Base-by-base conservation (phyloP, 92 coral and sea anemone genomes). In the Hydrozoanthus gracilis region DNA sequence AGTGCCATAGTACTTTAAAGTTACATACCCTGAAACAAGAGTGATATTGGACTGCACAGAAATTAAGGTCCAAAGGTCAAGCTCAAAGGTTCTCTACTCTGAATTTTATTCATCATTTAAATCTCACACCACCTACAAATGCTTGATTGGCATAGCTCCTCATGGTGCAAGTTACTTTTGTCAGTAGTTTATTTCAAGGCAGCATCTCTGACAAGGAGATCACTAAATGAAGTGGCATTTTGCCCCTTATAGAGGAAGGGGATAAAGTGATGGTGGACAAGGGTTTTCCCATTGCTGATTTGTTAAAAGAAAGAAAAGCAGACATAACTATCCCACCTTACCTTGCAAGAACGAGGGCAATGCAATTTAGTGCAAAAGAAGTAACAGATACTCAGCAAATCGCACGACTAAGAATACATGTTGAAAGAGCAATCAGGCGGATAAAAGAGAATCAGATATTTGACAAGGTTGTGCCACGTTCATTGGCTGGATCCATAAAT, bases 201-300 rank as follows among this genome's bases (percentile, higher is more conserved):
- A 68, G 77, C 8, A 66, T 90, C 27, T 90, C 93, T 0, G 93
- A 87, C 74, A 87, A 79, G 7, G 90, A 82, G 52, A 87, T 90
- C 2, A 76, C 83, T 10, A 69, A 76, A 9, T 54, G 72, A 7
- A 45, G 88, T 80, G 93, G 93, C 2, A 71, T 87, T 8, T 51
- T 90, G 55, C 50, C 55, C 39, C 67, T 87, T 3, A 17, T 80
- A 5, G 84, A 89, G 51, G 79, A 49, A 68, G 88, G 86, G 17
- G 89, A 89, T 66, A 64, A 44, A 44, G 86, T 89, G 0, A 89
- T 60, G 66, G 66, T 9, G 6, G 66, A 60, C 14, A 60, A 60
- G n/a, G 66, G 66, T 9, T 60, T 60, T 85, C 51, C 79, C 3
- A 90, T 90, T 60, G 15, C 8, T 8, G 87, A 86, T 6, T 35